A percentile compares a stretch with the other conserved stretches of the same genome.
phyloP scores from a whole-genome alignment of 2,797 vertebrate species.

The Gymnoscopelus microlampas region DNA sequence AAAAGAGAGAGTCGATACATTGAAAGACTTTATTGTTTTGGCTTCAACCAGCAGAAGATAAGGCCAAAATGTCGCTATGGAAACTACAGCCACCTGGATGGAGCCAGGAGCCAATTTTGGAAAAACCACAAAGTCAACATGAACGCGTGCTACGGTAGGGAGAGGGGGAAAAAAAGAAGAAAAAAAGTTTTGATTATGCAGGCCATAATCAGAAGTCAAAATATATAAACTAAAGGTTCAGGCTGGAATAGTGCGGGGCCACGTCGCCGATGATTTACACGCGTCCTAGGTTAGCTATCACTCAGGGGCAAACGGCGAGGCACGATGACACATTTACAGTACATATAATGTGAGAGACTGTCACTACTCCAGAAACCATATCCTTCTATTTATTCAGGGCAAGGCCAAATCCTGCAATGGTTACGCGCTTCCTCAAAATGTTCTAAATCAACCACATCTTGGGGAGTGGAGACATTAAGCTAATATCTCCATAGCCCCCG shows the following conservation, averaged over 20 bases:
- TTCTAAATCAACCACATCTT: slow-evolving; percentile 72
- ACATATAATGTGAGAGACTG: slow-evolving; percentile 68
- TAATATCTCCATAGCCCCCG: slow-evolving; percentile 62
- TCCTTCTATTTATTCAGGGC: slow-evolving; percentile 76
- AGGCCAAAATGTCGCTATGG: slow-evolving; percentile 89
- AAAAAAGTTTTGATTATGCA: slow-evolving; percentile 89
- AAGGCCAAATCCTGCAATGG: slow-evolving; percentile 58
- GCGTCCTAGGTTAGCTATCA: slow-evolving; percentile 74
- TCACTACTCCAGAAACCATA: slow-evolving; percentile 74
- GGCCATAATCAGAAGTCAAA: slow-evolving; percentile 88
- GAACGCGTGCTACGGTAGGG: slow-evolving; percentile 83
- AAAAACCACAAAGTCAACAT: slow-evolving; percentile 99
- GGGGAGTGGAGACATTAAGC: slow-evolving; percentile 63
- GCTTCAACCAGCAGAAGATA: slow-evolving; percentile 90
- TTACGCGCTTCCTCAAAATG: slow-evolving; percentile 62
- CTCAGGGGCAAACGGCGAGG: slow-evolving; percentile 41
- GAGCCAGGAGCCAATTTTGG: slow-evolving; percentile 95
- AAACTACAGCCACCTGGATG: slow-evolving; percentile 89
- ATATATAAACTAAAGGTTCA: slow-evolving; percentile 87
- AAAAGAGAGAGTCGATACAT: slow-evolving; percentile 84
- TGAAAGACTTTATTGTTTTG: slow-evolving; percentile 91
- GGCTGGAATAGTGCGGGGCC: slow-evolving; percentile 68
- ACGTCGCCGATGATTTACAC: slow-evolving; percentile 77
- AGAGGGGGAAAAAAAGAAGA: slow-evolving; percentile 65
- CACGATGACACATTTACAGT: slow-evolving; percentile 74